These are phyloP conservation scores for Ostrea denselamellosa DNA, from an alignment of 1,140 invertebrate genomes.

Conservation along the genomic window DNA sequence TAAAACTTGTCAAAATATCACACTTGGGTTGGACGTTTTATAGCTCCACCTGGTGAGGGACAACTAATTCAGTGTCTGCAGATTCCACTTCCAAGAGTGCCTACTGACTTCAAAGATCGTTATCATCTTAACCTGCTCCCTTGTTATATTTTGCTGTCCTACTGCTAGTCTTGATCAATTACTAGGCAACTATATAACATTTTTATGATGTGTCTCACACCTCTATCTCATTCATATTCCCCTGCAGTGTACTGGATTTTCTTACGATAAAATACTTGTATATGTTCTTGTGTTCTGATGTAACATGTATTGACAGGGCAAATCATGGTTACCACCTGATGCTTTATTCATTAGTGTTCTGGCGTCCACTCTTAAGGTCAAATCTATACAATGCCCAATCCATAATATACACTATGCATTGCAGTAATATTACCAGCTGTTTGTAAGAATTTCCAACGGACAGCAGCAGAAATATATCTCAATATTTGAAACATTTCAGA, in stretches of 20 bases:
- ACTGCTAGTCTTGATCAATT: not conserved
- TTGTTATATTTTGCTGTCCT: not conserved
- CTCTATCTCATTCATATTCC: not conserved
- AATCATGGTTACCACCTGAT: not conserved
- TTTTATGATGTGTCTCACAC: conserved; percentile 5
- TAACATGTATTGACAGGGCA: not conserved
- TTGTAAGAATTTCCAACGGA: not conserved
- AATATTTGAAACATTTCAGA: not conserved
- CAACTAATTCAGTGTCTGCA: not conserved
- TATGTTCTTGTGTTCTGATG: not conserved
- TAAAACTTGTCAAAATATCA: not conserved
- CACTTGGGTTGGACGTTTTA: not conserved
- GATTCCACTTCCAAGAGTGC: not conserved
- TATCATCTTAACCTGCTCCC: not conserved
- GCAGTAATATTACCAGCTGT: not conserved
- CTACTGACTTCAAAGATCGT: not conserved
- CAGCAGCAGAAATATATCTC: not conserved
- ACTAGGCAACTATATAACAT: not conserved
- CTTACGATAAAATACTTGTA: not conserved
- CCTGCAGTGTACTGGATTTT: not conserved
- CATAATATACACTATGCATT: not conserved
- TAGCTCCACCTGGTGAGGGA: not conserved
- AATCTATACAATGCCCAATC: not conserved
- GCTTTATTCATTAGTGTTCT: not conserved
- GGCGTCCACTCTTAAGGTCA: not conserved